Conservation (phyloP, 92 coral and sea anemone species). For the Palythoa grandis region DNA sequence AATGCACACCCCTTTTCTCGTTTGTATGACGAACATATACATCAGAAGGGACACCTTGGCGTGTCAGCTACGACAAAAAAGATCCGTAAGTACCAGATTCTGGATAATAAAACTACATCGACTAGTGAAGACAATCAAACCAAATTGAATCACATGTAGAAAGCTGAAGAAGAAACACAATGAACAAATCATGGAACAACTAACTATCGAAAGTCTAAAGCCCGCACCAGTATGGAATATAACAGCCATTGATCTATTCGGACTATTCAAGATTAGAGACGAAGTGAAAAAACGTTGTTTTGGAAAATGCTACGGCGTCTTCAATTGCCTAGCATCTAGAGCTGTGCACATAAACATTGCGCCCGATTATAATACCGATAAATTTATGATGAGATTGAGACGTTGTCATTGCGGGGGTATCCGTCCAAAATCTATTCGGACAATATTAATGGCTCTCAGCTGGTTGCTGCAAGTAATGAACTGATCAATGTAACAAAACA, state of each 20-base stretch:
- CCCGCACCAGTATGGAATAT: no score
- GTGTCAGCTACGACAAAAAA: slow-evolving; percentile 45
- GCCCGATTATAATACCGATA: background rate
- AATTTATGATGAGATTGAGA: slow-evolving; percentile 40
- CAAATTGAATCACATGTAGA: no score
- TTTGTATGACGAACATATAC: slow-evolving; percentile 46
- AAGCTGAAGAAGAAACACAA: no score
- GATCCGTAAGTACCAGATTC: slow-evolving; percentile 40
- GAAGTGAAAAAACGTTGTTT: background rate
- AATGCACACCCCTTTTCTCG: slow-evolving; percentile 43
- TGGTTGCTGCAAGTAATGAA: slow-evolving; percentile 62
- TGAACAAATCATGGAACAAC: no score
- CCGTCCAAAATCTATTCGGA: slow-evolving; percentile 59
- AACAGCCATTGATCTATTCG: no score
- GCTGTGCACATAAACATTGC: no score
- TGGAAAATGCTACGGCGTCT: slow-evolving; percentile 22
- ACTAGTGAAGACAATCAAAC: no score
- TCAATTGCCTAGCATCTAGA: slow-evolving; percentile 38
- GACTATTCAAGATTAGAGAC: no score
- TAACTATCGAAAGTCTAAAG: no score
- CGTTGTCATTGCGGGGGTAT: slow-evolving; percentile 41
- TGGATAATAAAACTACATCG: no score
- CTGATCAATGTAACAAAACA: slow-evolving; percentile 42
- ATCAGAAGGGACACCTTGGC: slow-evolving; percentile 50
- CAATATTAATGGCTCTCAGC: slow-evolving; percentile 61